These are phyloP conservation scores for Athripsodes cinereus DNA, from an alignment of 2,888 invertebrate genomes.

Conservation along the genomic window DNA sequence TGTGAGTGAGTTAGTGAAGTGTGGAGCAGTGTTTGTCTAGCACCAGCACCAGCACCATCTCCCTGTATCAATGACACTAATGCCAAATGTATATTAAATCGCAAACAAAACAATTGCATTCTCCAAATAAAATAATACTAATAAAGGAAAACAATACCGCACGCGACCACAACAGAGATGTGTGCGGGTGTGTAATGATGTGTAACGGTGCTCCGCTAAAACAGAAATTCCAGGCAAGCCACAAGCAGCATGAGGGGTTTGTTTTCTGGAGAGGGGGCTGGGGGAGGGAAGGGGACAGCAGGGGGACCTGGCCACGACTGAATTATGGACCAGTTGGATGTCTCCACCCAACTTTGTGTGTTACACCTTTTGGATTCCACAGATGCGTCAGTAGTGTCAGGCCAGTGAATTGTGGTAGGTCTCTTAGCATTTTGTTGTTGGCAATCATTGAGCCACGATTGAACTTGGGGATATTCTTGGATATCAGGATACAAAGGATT, in stretches of 20 bases:
- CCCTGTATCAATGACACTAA: too few relatives aligned
- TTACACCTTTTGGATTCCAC: not conserved
- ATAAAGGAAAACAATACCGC: slow-evolving; percentile 17
- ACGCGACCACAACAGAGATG: slow-evolving; percentile 10
- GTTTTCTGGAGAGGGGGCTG: slow-evolving; percentile 37
- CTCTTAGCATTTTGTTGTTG: not conserved
- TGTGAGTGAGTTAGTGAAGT: too few relatives aligned
- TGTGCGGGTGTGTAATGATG: slow-evolving; percentile 5
- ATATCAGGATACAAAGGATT: slow-evolving; percentile 14
- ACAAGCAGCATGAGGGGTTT: slow-evolving; percentile 49
- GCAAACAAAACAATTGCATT: slow-evolving; percentile 12
- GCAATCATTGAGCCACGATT: not conserved
- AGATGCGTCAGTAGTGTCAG: slow-evolving; percentile 3
- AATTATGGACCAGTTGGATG: slow-evolving; percentile 5
- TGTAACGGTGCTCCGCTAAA: slow-evolving; percentile 35
- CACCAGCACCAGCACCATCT: too few relatives aligned
- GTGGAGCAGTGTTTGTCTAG: too few relatives aligned
- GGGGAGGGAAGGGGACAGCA: slow-evolving; percentile 86
- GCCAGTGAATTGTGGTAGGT: not conserved
- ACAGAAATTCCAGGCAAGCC: slow-evolving; percentile 53
- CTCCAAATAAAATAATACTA: slow-evolving; percentile 15
- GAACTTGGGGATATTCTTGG: not conserved
- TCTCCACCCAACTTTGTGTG: not conserved
- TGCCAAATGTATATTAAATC: too few relatives aligned
- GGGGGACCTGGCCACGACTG: slow-evolving; percentile 56